phyloP scores from a whole-genome alignment of 2,888 invertebrate genomes.

The Thyatira batis region DNA sequence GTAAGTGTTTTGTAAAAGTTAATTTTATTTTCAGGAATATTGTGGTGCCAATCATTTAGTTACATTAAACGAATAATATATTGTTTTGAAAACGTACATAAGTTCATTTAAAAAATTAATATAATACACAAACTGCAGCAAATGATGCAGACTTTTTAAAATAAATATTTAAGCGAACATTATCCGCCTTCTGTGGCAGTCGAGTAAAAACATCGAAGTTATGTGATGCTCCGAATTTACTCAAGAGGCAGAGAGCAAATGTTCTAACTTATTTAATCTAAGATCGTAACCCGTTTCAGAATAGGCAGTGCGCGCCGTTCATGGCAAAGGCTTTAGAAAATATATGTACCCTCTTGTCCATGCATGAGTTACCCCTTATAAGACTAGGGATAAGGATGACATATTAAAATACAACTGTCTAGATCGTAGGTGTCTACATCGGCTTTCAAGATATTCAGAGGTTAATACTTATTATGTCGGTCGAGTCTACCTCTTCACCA shows the following conservation, averaged over 20 bases:
- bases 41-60: neutral
- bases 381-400: neutral
- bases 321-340: neutral
- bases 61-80: too few species aligned
- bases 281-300: neutral
- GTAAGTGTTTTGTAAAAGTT: slow-evolving; percentile 64
- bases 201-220: neutral
- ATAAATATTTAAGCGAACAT: too few species aligned
- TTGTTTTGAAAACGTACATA: too few species aligned
- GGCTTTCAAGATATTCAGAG: neutral
- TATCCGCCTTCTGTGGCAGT: too few species aligned
- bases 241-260: neutral
- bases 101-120: too few species aligned
- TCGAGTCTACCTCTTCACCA: too few species aligned
- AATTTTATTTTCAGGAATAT: neutral
- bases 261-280: slow-evolving; percentile 1
- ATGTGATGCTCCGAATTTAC: neutral
- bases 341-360: neutral
- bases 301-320: neutral
- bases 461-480: neutral
- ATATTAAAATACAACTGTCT: neutral
- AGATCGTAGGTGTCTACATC: neutral
- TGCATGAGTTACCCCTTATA: neutral
- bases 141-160: too few species aligned
- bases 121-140: too few species aligned